Conservation (phyloP, 1,140 invertebrate species). For the Drusus annulatus region DNA sequence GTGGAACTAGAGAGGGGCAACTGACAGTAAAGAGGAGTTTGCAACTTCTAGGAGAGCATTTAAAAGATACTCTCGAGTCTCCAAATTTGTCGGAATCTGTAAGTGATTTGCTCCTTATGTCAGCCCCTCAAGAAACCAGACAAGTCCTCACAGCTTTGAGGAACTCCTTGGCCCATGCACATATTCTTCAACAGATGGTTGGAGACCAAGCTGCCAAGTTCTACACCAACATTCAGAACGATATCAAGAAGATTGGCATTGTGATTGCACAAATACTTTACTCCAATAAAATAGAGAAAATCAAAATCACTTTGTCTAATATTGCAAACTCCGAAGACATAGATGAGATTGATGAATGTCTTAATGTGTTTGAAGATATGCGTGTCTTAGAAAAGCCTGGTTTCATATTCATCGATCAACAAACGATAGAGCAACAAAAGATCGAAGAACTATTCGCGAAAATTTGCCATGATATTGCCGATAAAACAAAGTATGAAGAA, state of each 20-base stretch:
- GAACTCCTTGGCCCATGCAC: constrained; percentile 8
- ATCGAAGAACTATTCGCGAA: background rate
- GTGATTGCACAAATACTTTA: background rate
- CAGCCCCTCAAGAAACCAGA: background rate
- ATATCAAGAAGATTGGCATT: constrained; percentile 2
- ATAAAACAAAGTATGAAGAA: constrained; percentile 2
- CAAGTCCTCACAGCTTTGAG: background rate
- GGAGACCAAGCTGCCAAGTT: too few relatives aligned
- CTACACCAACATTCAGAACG: constrained; percentile 11
- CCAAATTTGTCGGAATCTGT: background rate
- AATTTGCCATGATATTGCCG: background rate
- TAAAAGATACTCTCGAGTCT: constrained; percentile 8
- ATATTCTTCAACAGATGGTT: too few relatives aligned
- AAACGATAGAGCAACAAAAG: background rate
- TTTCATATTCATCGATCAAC: background rate
- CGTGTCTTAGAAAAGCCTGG: background rate
- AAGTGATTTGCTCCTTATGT: background rate
- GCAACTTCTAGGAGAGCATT: background rate
- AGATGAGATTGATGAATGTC: background rate
- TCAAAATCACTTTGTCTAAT: background rate
- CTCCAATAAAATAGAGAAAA: background rate
- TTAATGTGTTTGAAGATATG: background rate
- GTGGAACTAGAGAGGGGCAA: background rate
- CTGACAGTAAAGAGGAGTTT: background rate
- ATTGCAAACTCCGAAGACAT: background rate